Percentiles rank a stretch among this genome's conserved stretches.
Conservation (phyloP, 2,113 vertebrate species). For the Epinephelus cyanopodus region DNA sequence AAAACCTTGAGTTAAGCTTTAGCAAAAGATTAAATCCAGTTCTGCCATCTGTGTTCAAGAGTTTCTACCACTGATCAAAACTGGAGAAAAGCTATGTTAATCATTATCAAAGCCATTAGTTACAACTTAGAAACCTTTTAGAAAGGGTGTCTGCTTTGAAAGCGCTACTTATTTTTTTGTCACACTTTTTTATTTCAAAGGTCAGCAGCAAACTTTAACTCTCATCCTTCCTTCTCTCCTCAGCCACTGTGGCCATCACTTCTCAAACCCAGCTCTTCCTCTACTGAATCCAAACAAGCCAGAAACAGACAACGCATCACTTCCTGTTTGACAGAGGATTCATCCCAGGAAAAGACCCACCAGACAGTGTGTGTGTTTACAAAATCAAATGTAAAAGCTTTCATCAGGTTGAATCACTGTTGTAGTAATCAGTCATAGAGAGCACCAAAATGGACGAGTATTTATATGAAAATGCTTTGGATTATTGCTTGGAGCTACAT, state of each 20-base stretch:
- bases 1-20: too few relatives aligned
- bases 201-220: not conserved
- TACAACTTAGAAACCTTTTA: not conserved
- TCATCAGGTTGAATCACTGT: conserved; percentile 25
- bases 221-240: not conserved
- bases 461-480: conserved; percentile 16
- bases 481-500: conserved; percentile 2
- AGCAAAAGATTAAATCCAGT: too few relatives aligned
- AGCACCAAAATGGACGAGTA: conserved; percentile 8
- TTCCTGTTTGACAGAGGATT: conserved; percentile 44
- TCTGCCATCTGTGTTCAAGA: too few relatives aligned
- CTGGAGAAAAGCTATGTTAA: too few relatives aligned
- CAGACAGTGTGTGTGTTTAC: conserved; percentile 11
- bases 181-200: not conserved
- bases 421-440: conserved; percentile 18
- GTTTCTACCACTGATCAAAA: too few relatives aligned
- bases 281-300: conserved; percentile 21
- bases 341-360: conserved; percentile 11
- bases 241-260: not conserved
- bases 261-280: not conserved
- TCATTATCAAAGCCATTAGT: not conserved
- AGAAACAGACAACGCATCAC: conserved; percentile 22
- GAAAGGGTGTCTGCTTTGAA: not conserved
- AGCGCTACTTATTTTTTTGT: not conserved
- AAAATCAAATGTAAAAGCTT: conserved; percentile 20